A percentile compares a stretch with the other conserved stretches of the same genome.
These are phyloP conservation scores for Trisateles emortualis DNA, from an alignment of 2,888 invertebrate genomes.

Conservation along the genomic window DNA sequence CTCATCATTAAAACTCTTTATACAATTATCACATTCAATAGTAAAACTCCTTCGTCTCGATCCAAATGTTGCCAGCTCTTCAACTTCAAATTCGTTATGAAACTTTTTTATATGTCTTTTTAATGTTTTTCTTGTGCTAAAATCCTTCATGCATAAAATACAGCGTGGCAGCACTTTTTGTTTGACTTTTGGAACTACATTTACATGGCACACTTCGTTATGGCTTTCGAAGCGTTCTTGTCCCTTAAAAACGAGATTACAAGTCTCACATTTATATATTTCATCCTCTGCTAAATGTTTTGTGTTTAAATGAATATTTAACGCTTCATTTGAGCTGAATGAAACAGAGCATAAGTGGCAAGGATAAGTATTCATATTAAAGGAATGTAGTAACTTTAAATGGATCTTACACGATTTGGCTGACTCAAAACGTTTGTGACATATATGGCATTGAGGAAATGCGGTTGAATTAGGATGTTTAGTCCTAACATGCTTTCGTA, in stretches of 20 bases:
- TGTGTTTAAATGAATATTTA: conserved; percentile 65
- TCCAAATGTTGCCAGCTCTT: conserved; percentile 67
- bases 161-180: conserved; percentile 66
- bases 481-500: conserved; percentile 72
- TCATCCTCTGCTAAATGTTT: conserved; percentile 72
- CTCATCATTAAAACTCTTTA: conserved; percentile 67
- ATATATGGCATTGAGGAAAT: conserved; percentile 77
- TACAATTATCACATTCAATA: conserved; percentile 69
- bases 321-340: conserved; percentile 64
- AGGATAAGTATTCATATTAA: conserved; percentile 73
- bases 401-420: conserved; percentile 79
- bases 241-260: conserved; percentile 72
- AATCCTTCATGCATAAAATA: conserved; percentile 74
- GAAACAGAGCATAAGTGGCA: conserved; percentile 74
- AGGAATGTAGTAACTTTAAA: conserved; percentile 71
- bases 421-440: conserved; percentile 74
- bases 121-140: conserved; percentile 74
- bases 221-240: conserved; percentile 70
- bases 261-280: conserved; percentile 75
- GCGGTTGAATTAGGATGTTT: conserved; percentile 70
- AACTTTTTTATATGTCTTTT: conserved; percentile 77
- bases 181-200: conserved; percentile 43
- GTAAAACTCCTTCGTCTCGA: conserved; percentile 50
- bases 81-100: conserved; percentile 67
- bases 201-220: conserved; percentile 58